Conservation (phyloP, 2,888 invertebrate genomes). For the Miltochrista miniata region DNA sequence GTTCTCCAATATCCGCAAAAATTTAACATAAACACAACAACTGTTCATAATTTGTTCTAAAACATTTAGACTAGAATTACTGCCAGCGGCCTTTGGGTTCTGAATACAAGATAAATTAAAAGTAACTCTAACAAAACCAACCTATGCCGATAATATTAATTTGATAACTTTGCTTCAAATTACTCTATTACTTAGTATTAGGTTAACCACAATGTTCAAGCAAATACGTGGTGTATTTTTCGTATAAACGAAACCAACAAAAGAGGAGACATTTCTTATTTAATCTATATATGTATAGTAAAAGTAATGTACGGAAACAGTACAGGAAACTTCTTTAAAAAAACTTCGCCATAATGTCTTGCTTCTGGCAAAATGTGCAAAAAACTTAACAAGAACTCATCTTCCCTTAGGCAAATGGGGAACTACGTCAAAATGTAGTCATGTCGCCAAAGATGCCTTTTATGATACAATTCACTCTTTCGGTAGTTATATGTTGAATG, state of each 20-base stretch:
- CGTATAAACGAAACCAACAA: no score
- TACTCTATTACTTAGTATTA: no score
- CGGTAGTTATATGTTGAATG: slow-evolving; percentile 23
- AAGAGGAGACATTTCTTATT: background rate
- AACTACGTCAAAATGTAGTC: slow-evolving; percentile 38
- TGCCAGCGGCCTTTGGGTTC: background rate
- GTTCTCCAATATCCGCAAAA: slow-evolving; percentile 18
- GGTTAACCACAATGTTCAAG: no score
- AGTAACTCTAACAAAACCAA: background rate
- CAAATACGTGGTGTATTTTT: no score
- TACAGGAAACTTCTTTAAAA: background rate
- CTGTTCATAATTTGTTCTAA: slow-evolving; percentile 23
- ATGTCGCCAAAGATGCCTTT: slow-evolving; percentile 23
- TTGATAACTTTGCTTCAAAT: background rate
- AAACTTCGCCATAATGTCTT: slow-evolving; percentile 12
- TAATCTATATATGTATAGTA: background rate
- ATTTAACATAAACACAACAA: slow-evolving; percentile 18
- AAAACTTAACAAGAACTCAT: slow-evolving; percentile 19
- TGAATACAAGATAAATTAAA: background rate
- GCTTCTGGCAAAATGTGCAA: slow-evolving; percentile 27
- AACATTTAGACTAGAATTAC: slow-evolving; percentile 11
- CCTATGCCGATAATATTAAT: background rate
- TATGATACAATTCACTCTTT: slow-evolving; percentile 35
- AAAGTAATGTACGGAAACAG: background rate
- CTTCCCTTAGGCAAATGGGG: slow-evolving; percentile 39